Evolutionary conservation across 2,888 invertebrate species (phyloP), one percentile per base, ranked within the genome.

Genomic region (Corbicula japonica): DNA sequence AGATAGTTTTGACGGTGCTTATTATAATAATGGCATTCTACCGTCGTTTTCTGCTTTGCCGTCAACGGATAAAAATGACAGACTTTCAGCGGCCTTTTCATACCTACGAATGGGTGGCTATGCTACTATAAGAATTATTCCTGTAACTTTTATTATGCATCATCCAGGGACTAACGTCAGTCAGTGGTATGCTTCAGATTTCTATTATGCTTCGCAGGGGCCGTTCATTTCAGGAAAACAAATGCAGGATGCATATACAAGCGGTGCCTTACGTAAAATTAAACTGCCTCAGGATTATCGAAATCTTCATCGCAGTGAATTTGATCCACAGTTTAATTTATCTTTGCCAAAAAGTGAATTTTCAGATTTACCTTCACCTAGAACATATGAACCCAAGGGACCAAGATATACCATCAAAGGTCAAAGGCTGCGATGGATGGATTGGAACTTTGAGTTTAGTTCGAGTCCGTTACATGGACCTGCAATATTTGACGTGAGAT

Each of bases 381-480:
- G 75, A 46, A 78, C 85, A 1, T 83, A 74, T 48, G 77, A 81
- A 60, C 85, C 87, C 5, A 63, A 76, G 28, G 87, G 87, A 12
- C 76, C 78, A 5, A 68, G 89, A 48, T 89, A 82, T 74, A 79
- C 70, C 5, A 77, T 89, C 4, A 35, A 76, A 28, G 87, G 75
- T 18, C 73, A 84, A 21, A 62, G 61, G 15, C 71, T 88, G 0
- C 61, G 68, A n/a, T 88, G 85, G 85, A 80, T 85, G 84, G 88
- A 86, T 5, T 89, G 88, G 88, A 26, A 71, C 23, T 86, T 87
- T 44, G 81, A 87, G 30, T 65, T 85, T 35, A 61, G 73, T n/a
- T 69, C 79, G 23, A 63, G 81, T 21, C 70, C 81, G 28, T 63
- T 82, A 32, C 52, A 76, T 35, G 87, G 87, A 0, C 78, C 82